A percentile compares a stretch with the other conserved stretches of the same genome.
phyloP scores from a whole-genome alignment of 1,140 invertebrate genomes.

The Hyphantria cunea region DNA sequence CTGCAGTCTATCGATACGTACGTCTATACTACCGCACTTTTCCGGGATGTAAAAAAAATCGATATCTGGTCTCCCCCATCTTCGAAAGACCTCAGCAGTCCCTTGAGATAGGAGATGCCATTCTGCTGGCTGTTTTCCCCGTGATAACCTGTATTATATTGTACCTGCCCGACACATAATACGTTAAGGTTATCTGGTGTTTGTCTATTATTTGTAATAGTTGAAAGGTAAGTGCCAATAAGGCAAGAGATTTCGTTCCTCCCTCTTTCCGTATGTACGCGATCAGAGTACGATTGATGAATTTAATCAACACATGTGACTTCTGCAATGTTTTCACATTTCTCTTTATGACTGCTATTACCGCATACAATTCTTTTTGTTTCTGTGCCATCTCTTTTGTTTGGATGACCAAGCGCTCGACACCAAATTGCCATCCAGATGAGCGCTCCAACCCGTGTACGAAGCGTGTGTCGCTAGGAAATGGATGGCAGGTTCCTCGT shows the following conservation, averaged over 20 bases:
- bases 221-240: too few relatives aligned
- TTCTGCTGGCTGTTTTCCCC: too few relatives aligned
- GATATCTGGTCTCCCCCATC: too few relatives aligned
- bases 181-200: too few relatives aligned
- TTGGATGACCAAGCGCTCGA: too few relatives aligned
- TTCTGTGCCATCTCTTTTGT: constrained; percentile 13
- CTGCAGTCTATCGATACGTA: not conserved
- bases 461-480: constrained; percentile 10
- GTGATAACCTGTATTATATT: too few relatives aligned
- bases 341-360: constrained; percentile 3
- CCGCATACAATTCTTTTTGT: constrained; percentile 20
- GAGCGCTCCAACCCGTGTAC: constrained; percentile 14
- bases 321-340: constrained; percentile 9
- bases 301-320: constrained; percentile 31
- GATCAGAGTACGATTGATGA: constrained; percentile 38
- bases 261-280: constrained; percentile 32
- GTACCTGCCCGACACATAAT: too few relatives aligned
- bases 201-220: too few relatives aligned
- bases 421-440: not conserved
- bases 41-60: too few relatives aligned
- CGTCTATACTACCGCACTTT: not conserved
- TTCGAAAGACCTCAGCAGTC: too few relatives aligned
- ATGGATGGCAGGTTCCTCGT: too few relatives aligned
- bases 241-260: constrained; percentile 29
- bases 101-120: too few relatives aligned